Percentiles rank a stretch among this genome's conserved stretches.
phyloP scores from a whole-genome alignment of 1,140 invertebrate genomes.

The Drosophila sp. region DNA sequence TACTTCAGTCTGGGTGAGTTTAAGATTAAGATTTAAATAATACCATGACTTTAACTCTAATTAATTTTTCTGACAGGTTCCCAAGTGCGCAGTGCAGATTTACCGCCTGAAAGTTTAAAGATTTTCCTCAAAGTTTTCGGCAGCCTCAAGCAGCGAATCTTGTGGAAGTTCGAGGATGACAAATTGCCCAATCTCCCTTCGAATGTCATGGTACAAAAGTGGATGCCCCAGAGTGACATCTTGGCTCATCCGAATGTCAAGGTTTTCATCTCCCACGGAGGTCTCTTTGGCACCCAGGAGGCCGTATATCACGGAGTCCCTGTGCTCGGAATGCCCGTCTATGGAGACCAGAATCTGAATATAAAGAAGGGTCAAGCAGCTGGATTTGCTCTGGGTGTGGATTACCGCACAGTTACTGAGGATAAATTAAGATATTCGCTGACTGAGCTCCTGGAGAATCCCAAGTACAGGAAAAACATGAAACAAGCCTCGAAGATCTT shows the following conservation, averaged over 20 bases:
- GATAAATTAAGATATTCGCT: constrained; percentile 81
- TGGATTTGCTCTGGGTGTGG: constrained; percentile 58
- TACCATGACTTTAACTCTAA: constrained; percentile 18
- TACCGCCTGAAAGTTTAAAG: constrained; percentile 83
- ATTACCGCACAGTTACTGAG: constrained; percentile 66
- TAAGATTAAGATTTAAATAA: background rate
- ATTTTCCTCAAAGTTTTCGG: constrained; percentile 85
- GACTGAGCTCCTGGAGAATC: constrained; percentile 84
- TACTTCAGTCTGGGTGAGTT: constrained; percentile 86
- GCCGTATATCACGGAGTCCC: constrained; percentile 87
- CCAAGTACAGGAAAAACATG: constrained; percentile 81
- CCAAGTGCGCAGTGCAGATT: constrained; percentile 64
- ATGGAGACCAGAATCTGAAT: constrained; percentile 85
- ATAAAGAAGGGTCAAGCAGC: constrained; percentile 59
- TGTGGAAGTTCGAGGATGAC: constrained; percentile 87
- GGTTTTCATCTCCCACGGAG: constrained; percentile 87
- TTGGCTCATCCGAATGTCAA: constrained; percentile 86
- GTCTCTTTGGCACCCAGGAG: constrained; percentile 87
- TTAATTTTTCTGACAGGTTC: constrained; percentile 32
- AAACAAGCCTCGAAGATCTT: constrained; percentile 85
- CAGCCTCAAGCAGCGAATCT: constrained; percentile 85
- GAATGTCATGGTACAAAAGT: constrained; percentile 87
- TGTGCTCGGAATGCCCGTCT: constrained; percentile 87
- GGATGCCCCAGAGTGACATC: constrained; percentile 88
- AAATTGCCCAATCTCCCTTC: constrained; percentile 84